A percentile compares a stretch with the other conserved stretches of the same genome.
phyloP scores from a whole-genome alignment of 2,888 invertebrate species.

The Himalopsyche kuldschensis region DNA sequence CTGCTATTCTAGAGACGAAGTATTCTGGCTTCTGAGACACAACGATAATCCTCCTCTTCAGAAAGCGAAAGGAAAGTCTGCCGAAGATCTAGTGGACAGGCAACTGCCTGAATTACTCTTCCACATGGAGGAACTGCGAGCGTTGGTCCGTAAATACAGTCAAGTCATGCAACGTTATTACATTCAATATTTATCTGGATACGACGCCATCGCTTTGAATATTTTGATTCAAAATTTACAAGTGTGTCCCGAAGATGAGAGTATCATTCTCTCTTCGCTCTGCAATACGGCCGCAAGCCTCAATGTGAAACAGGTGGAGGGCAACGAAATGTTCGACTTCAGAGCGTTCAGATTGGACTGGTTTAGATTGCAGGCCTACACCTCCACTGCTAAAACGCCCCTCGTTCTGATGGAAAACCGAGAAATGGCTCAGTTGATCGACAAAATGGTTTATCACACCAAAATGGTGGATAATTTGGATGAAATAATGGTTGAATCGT shows the following conservation, averaged over 20 bases:
- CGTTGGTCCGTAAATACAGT: conserved; percentile 92
- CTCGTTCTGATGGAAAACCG: conserved; percentile 79
- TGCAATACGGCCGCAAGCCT: conserved; percentile 85
- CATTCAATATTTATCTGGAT: conserved; percentile 94
- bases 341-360: conserved; percentile 94
- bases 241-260: conserved; percentile 92
- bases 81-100: conserved; percentile 93
- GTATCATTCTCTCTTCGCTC: conserved; percentile 88
- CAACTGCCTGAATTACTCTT: conserved; percentile 96
- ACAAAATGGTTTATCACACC: conserved; percentile 95
- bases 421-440: conserved; percentile 87
- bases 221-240: conserved; percentile 81
- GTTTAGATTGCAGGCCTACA: conserved; percentile 94
- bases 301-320: conserved; percentile 93
- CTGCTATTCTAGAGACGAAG: conserved; percentile 94
- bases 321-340: conserved; percentile 94
- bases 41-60: conserved; percentile 91
- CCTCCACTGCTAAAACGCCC: conserved; percentile 81
- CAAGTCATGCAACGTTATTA: conserved; percentile 97
- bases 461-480: conserved; percentile 98
- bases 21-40: conserved; percentile 94
- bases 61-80: conserved; percentile 81
- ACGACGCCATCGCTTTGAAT: conserved; percentile 91
- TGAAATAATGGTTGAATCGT: conserved; percentile 94
- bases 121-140: conserved; percentile 96